Evolutionary conservation across 2,797 vertebrate genomes (phyloP).

Genomic region (Premnoplex brunnescens): DNA sequence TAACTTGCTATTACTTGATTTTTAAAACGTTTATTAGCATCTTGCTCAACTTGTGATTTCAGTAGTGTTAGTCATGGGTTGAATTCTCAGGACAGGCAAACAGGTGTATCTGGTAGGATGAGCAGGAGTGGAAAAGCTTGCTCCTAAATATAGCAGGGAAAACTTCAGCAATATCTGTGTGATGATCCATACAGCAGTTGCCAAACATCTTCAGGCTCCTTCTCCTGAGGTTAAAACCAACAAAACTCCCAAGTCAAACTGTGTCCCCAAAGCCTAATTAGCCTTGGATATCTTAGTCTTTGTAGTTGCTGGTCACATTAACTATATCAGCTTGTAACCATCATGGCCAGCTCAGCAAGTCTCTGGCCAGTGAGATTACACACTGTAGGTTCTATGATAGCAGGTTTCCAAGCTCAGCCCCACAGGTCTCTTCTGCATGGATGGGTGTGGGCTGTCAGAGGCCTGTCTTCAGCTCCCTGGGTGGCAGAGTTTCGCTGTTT

Average conservation of each 20-base stretch:
- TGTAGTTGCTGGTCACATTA: background rate
- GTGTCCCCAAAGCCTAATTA: background rate
- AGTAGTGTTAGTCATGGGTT: conserved; percentile 45
- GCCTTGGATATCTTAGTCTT: background rate
- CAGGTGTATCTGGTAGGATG: conserved; percentile 64
- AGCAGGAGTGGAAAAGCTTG: conserved; percentile 55
- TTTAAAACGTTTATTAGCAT: conserved; percentile 47
- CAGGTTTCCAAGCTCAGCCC: background rate
- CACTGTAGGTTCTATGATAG: background rate
- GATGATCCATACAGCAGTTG: background rate
- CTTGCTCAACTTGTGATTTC: conserved; percentile 61
- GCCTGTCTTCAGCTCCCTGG: background rate
- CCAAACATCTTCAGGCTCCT: background rate
- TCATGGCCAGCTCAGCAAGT: background rate
- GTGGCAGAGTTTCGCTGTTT: background rate
- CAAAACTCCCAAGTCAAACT: background rate
- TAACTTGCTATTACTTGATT: conserved; percentile 62
- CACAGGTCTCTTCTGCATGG: rapidly evolving
- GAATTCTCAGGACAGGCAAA: conserved; percentile 47
- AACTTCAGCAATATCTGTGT: background rate
- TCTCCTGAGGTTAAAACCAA: background rate
- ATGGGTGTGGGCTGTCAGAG: background rate
- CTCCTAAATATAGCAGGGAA: conserved; percentile 8
- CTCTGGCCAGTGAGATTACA: background rate
- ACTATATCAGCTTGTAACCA: background rate